A percentile compares a stretch with the other conserved stretches of the same genome.
These are phyloP conservation scores for Tragelaphus scriptus DNA, from an alignment of 2,113 vertebrate genomes.

Conservation along the genomic window DNA sequence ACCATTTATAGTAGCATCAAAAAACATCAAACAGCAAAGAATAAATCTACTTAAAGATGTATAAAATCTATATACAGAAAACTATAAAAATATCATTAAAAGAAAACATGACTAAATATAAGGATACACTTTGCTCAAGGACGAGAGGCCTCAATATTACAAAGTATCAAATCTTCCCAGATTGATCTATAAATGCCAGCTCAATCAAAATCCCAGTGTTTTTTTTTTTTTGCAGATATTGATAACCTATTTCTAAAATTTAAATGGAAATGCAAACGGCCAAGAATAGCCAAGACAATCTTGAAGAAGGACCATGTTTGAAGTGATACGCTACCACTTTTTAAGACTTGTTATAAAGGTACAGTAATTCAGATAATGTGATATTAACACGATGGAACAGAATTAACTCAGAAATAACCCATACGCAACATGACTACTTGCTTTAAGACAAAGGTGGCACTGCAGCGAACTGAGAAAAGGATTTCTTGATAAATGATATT, in stretches of 20 bases:
- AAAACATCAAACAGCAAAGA: not conserved
- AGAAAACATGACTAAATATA: conserved; percentile 8
- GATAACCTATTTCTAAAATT: conserved; percentile 7
- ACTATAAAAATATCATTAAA: not conserved
- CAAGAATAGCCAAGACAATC: not conserved
- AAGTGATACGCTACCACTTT: not conserved
- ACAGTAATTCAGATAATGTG: not conserved
- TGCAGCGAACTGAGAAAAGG: not conserved
- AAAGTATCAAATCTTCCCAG: not conserved
- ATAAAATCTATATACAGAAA: not conserved
- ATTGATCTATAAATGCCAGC: not conserved
- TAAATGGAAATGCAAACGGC: not conserved
- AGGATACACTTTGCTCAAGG: not conserved
- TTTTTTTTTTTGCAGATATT: not conserved
- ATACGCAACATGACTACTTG: not conserved
- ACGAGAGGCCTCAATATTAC: not conserved
- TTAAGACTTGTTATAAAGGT: not conserved
- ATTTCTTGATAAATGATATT: not conserved
- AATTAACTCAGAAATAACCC: not conserved
- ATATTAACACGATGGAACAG: not conserved
- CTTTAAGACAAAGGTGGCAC: not conserved
- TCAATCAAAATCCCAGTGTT: not conserved
- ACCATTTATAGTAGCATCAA: not conserved
- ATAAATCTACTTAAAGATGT: not conserved
- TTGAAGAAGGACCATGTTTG: not conserved